phyloP scores from a whole-genome alignment of 92 coral and sea anemone species.

The Desmophyllum pertusum region DNA sequence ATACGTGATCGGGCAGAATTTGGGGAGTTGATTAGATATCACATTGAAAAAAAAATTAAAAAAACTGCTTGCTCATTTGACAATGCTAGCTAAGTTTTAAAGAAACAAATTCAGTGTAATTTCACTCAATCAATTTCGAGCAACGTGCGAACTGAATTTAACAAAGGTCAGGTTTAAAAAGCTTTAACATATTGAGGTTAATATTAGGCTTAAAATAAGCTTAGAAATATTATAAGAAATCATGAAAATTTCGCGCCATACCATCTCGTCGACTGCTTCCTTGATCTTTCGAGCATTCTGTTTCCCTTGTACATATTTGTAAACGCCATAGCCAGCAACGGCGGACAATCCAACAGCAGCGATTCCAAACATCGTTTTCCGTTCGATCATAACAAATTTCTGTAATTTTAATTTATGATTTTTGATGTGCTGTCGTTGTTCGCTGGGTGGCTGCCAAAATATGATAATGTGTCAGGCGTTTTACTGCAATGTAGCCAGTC shows the following conservation, averaged over 20 bases:
- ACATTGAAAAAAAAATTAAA: neutral
- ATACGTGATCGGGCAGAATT: neutral
- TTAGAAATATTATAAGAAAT: neutral
- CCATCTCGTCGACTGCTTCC: slow-evolving; percentile 63
- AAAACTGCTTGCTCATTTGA: neutral
- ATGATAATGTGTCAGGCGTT: neutral
- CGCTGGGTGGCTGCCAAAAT: slow-evolving; percentile 7
- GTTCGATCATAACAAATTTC: slow-evolving; percentile 34
- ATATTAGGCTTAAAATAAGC: too few relatives aligned
- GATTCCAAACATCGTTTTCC: slow-evolving; percentile 62
- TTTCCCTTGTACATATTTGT: slow-evolving; percentile 39
- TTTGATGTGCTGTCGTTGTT: neutral
- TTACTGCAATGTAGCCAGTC: neutral
- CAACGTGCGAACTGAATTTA: neutral
- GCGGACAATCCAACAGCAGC: slow-evolving; percentile 63
- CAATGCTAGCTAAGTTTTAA: neutral
- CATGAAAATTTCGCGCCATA: slow-evolving; percentile 24
- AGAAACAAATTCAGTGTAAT: neutral
- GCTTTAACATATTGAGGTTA: too few relatives aligned
- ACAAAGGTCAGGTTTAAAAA: neutral
- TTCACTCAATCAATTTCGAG: neutral
- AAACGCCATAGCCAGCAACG: slow-evolving; percentile 64
- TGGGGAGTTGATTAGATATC: neutral
- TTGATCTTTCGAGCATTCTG: slow-evolving; percentile 41
- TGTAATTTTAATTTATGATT: slow-evolving; percentile 12